Evolutionary conservation across 2,888 invertebrate genomes (phyloP).

Genomic region (Eubasilissa splendida): DNA sequence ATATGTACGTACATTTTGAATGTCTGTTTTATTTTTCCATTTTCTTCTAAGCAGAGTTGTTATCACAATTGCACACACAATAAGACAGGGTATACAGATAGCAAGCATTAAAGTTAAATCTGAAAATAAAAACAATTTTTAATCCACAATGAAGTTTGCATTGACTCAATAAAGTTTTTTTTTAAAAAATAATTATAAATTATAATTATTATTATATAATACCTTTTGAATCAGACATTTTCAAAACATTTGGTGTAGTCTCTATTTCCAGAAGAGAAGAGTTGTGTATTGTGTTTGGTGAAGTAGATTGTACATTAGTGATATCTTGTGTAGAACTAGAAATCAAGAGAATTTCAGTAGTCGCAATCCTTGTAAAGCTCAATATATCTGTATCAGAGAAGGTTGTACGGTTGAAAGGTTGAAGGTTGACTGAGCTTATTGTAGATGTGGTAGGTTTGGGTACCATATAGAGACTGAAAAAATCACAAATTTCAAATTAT

Average conservation of each 20-base stretch:
- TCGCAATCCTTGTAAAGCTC: no score
- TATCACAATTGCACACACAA: not conserved
- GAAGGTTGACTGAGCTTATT: no score
- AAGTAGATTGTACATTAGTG: not conserved
- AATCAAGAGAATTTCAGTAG: not conserved
- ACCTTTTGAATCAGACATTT: no score
- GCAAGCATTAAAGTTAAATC: not conserved
- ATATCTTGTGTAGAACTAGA: not conserved
- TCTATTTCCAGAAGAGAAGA: no score
- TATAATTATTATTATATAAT: no score
- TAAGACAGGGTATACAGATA: slow-evolving; percentile 1
- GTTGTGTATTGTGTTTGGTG: not conserved
- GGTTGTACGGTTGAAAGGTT: no score
- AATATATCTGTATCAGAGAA: no score
- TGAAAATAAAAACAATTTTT: slow-evolving; percentile 13
- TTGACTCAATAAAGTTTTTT: not conserved
- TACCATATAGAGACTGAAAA: slow-evolving; percentile 31
- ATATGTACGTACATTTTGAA: slow-evolving; percentile 1
- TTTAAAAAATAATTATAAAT: not conserved
- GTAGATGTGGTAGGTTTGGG: slow-evolving; percentile 10
- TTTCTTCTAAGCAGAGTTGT: slow-evolving; percentile 22
- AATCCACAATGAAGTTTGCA: not conserved
- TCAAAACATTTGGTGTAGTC: no score
- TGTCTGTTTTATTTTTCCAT: slow-evolving; percentile 29
- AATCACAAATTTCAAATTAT: not conserved